A percentile compares a stretch with the other conserved stretches of the same genome.
Conservation (phyloP, 1,140 invertebrate genomes). For the Leptinotarsa undecemlineata region DNA sequence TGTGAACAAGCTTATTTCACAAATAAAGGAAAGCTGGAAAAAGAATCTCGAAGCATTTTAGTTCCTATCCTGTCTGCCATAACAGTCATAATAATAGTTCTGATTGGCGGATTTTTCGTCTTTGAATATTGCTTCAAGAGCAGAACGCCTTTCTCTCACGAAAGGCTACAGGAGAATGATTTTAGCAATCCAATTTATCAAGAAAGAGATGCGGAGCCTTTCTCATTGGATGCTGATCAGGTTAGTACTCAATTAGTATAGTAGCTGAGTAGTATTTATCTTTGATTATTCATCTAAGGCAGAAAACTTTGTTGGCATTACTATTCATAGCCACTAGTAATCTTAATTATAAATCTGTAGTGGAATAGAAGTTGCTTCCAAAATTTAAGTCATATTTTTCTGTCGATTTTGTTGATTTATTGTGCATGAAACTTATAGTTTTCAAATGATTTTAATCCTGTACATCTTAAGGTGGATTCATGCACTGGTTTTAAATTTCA, state of each 20-base stretch:
- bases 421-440: no score
- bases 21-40: constrained; percentile 1
- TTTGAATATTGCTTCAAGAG: constrained; percentile 51
- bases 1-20: constrained; percentile 19
- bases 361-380: no score
- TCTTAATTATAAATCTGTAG: no score
- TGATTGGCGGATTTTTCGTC: constrained; percentile 34
- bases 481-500: no score
- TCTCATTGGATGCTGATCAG: constrained; percentile 65
- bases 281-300: no score
- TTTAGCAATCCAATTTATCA: constrained; percentile 84
- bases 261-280: no score
- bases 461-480: no score
- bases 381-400: no score
- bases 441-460: no score
- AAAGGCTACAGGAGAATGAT: constrained; percentile 77
- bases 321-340: no score
- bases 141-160: constrained; percentile 74
- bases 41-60: constrained; percentile 32
- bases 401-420: no score
- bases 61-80: constrained; percentile 36
- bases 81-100: constrained; percentile 38
- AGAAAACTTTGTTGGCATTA: no score
- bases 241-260: constrained; percentile 50
- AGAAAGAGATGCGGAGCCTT: constrained; percentile 65